A percentile compares a stretch with the other conserved stretches of the same genome.
Evolutionary conservation across 1,140 invertebrate genomes (phyloP).

Genomic region (Branchinecta lindahli): DNA sequence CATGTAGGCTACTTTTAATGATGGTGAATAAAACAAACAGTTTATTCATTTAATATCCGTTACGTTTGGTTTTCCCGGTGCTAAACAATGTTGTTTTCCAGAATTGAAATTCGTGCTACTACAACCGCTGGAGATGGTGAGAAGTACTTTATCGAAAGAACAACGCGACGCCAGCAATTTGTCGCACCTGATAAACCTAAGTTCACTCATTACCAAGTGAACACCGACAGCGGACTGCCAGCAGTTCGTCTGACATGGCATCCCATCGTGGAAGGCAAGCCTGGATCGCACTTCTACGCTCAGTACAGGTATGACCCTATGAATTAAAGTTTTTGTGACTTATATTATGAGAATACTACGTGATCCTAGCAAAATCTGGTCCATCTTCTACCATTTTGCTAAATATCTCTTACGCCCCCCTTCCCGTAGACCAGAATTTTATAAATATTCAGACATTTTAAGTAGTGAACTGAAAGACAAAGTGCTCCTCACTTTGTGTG

Average conservation of each 20-base stretch:
- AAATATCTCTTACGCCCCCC: too few relatives aligned
- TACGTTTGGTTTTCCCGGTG: background rate
- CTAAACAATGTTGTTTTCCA: constrained; percentile 19
- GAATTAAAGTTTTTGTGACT: background rate
- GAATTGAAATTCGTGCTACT: constrained; percentile 63
- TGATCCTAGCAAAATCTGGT: too few relatives aligned
- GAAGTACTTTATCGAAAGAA: constrained; percentile 62
- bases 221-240: constrained; percentile 52
- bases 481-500: too few relatives aligned
- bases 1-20: too few relatives aligned
- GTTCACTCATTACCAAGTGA: constrained; percentile 51
- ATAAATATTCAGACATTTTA: too few relatives aligned
- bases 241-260: constrained; percentile 65
- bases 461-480: too few relatives aligned
- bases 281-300: constrained; percentile 73
- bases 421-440: too few relatives aligned
- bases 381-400: too few relatives aligned
- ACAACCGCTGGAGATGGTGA: constrained; percentile 70
- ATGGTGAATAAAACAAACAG: too few relatives aligned
- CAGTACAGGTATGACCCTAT: constrained; percentile 46
- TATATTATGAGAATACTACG: constrained; percentile 12
- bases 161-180: constrained; percentile 39
- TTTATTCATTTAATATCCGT: too few relatives aligned
- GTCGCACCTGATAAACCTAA: constrained; percentile 53
- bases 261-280: constrained; percentile 45